Evolutionary conservation across 2,888 invertebrate genomes (phyloP).

Genomic region (Philereme vetulata): DNA sequence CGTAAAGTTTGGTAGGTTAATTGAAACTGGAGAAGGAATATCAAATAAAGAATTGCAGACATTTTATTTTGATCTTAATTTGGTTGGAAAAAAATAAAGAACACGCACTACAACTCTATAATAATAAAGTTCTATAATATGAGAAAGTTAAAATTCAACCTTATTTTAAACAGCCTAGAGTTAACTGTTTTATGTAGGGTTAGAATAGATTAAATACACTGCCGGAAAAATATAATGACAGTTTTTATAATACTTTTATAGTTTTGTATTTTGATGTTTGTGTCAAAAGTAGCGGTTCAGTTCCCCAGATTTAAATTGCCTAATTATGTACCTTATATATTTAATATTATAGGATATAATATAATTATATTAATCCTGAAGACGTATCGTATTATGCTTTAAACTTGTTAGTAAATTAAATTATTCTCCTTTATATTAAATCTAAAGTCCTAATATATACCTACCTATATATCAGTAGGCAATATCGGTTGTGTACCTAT

Average conservation of each 20-base stretch:
- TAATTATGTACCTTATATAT: constrained; percentile 21
- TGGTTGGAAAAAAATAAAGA: too few species aligned
- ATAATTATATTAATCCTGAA: constrained; percentile 13
- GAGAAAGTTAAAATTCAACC: background rate
- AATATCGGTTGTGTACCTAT: constrained; percentile 69
- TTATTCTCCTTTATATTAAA: constrained; percentile 24
- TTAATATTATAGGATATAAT: constrained; percentile 6
- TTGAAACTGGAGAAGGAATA: constrained; percentile 4
- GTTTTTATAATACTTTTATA: constrained; percentile 23
- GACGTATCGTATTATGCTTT: constrained; percentile 35
- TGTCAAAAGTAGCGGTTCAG: constrained; percentile 9
- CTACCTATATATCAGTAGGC: constrained; percentile 40
- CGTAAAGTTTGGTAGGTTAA: background rate
- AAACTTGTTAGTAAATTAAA: constrained; percentile 18
- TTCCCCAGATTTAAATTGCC: constrained; percentile 29
- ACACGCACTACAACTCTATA: too few species aligned
- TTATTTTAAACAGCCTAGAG: background rate
- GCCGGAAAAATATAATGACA: constrained; percentile 21
- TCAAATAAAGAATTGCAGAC: constrained; percentile 9
- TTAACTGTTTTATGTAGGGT: background rate
- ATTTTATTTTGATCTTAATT: too few species aligned
- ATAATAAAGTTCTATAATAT: too few species aligned
- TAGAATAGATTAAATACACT: constrained; percentile 31
- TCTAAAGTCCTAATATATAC: constrained; percentile 17
- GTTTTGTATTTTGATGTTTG: constrained; percentile 24